Evolutionary conservation across 2,797 vertebrate species (phyloP).

Genomic region (Coccyzus lansbergi): DNA sequence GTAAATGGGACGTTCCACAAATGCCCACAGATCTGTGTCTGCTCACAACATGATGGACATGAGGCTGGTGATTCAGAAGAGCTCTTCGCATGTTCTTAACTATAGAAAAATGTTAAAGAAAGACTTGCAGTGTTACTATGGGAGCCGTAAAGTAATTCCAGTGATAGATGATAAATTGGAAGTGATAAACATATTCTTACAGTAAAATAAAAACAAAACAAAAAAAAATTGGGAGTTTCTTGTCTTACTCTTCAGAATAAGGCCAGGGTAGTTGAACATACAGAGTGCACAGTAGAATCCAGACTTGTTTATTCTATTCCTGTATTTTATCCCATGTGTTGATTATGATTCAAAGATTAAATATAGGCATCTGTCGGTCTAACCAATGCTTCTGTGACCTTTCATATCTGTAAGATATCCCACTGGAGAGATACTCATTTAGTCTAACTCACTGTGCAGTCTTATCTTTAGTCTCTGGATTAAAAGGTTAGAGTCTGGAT

Average conservation of each 20-base stretch:
- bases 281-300: background rate
- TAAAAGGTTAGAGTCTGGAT: background rate
- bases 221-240: background rate
- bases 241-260: background rate
- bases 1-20: too few relatives aligned
- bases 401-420: background rate
- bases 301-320: background rate
- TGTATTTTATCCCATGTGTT: background rate
- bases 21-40: background rate
- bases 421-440: background rate
- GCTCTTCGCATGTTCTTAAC: background rate
- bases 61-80: background rate
- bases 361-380: background rate
- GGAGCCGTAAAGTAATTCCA: background rate
- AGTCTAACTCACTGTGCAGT: background rate
- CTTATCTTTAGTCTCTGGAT: background rate
- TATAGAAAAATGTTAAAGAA: background rate
- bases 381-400: background rate
- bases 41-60: background rate
- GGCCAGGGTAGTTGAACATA: background rate
- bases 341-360: background rate
- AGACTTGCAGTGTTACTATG: background rate
- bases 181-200: background rate
- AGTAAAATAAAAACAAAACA: background rate
- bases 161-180: background rate